Conservation (phyloP, 1,140 invertebrate genomes). For the Magallana ariakensis region DNA sequence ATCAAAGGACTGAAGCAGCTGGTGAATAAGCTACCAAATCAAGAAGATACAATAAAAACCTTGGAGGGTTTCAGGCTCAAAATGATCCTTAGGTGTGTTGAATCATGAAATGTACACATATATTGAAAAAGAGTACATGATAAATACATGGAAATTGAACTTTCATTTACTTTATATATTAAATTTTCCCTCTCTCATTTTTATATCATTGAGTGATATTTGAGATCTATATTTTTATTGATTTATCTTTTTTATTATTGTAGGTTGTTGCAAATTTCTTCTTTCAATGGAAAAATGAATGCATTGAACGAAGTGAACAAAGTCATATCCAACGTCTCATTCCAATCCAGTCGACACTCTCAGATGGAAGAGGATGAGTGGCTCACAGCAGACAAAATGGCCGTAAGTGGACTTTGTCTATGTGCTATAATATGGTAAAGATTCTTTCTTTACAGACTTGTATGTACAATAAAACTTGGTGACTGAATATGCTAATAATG, state of each 20-base stretch:
- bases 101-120: neutral
- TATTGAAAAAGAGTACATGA: too few species aligned
- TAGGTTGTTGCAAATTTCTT: conserved; percentile 96
- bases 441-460: too few species aligned
- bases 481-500: too few species aligned
- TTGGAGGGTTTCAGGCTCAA: conserved; percentile 97
- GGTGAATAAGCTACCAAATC: conserved; percentile 88
- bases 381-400: conserved; percentile 95
- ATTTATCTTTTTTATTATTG: conserved; percentile 42
- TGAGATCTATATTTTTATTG: neutral
- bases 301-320: conserved; percentile 99
- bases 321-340: conserved; percentile 93
- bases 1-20: conserved; percentile 90
- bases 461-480: too few species aligned
- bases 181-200: neutral
- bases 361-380: conserved; percentile 92
- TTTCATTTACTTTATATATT: too few species aligned
- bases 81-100: conserved; percentile 90
- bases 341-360: conserved; percentile 85
- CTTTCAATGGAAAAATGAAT: conserved; percentile 99
- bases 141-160: too few species aligned
- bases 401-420: conserved; percentile 83
- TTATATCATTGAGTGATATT: neutral
- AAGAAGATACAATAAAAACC: conserved; percentile 91
- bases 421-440: too few species aligned